These are phyloP conservation scores for Petrosia ficiformis DNA, from an alignment of 37 sponge, comb jelly and placozoan species.

Conservation along the genomic window DNA sequence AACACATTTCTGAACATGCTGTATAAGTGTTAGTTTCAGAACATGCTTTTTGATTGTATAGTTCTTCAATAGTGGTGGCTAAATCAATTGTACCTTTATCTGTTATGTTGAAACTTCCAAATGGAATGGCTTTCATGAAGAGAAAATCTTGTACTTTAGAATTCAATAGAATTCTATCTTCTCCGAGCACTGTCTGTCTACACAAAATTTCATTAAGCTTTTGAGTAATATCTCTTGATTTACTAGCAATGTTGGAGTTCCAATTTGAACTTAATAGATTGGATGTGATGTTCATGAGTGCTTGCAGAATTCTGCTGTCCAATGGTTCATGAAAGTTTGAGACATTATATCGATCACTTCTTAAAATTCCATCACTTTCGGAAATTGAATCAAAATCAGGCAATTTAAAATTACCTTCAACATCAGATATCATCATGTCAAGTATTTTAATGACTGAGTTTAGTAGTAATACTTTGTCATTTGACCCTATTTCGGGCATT, in stretches of 20 bases:
- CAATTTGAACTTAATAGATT: not conserved
- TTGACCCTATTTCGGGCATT: not conserved
- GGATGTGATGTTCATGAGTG: not conserved
- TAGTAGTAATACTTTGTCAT: not conserved
- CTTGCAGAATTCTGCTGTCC: not conserved
- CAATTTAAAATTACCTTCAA: not conserved
- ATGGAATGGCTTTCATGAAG: constrained; percentile 12
- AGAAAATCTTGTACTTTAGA: not conserved
- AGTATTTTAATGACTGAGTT: not conserved
- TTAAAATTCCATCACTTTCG: not conserved
- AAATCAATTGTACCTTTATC: constrained; percentile 18
- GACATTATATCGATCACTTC: not conserved
- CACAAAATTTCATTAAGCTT: constrained; percentile 15
- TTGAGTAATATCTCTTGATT: not conserved
- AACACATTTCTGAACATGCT: constrained; percentile 44
- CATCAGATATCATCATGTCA: not conserved
- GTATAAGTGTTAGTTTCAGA: not conserved
- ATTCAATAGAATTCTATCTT: constrained; percentile 1
- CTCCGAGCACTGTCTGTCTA: constrained; percentile 21
- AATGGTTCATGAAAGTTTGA: no score
- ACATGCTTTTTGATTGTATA: constrained; percentile 26
- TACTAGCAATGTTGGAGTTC: not conserved
- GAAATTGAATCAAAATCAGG: not conserved
- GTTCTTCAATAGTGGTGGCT: not conserved
- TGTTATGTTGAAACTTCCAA: constrained; percentile 24